phyloP scores from a whole-genome alignment of 1,140 invertebrate species.

The Nasonia vitripennis region DNA sequence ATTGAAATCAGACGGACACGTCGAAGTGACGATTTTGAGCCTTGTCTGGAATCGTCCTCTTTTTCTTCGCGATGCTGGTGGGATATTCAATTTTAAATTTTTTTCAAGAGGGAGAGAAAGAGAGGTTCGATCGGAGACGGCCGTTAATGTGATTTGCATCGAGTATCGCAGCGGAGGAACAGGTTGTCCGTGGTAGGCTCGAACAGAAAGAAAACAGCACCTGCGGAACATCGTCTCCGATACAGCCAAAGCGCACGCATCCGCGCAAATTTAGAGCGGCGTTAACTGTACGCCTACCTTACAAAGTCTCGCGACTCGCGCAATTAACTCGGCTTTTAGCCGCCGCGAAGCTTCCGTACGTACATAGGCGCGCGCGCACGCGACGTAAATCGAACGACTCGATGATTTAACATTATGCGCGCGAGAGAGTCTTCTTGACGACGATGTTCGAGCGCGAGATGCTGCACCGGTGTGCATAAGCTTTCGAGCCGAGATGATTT shows the following conservation, averaged over 20 bases:
- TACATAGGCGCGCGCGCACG: not conserved
- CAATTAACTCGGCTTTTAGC: not conserved
- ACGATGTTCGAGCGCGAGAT: not conserved
- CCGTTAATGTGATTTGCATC: not conserved
- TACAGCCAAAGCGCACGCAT: not conserved
- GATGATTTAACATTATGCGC: constrained; percentile 12
- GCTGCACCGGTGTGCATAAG: not conserved
- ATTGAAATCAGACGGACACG: not conserved
- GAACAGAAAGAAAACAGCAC: not conserved
- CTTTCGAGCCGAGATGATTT: constrained; percentile 5
- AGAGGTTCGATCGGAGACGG: too few species aligned
- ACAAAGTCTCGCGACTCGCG: not conserved
- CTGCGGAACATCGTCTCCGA: not conserved
- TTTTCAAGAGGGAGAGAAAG: too few species aligned
- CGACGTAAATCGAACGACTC: not conserved
- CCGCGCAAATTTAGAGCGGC: constrained; percentile 8
- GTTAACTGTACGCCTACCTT: constrained; percentile 10
- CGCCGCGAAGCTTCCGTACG: not conserved
- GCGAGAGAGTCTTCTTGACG: not conserved
- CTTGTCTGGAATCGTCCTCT: not conserved
- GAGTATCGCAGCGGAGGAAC: not conserved
- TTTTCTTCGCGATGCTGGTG: not conserved
- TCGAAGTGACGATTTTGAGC: not conserved
- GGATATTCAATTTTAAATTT: not conserved
- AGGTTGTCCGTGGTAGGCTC: not conserved